phyloP scores from a whole-genome alignment of 1,140 invertebrate species.

The Tyrophagus putrescentiae region DNA sequence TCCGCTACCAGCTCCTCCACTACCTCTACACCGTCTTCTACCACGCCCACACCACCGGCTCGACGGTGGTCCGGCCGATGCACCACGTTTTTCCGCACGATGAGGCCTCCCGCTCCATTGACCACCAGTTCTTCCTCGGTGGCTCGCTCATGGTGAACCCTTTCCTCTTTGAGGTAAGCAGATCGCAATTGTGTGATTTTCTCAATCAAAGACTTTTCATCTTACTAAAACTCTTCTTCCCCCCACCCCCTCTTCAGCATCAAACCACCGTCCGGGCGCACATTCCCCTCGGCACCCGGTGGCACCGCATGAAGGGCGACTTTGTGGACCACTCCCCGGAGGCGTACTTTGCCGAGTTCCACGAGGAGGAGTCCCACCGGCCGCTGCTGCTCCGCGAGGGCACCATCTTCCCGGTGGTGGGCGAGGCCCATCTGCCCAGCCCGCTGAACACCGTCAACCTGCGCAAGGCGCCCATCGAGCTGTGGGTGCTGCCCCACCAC shows the following conservation, averaged over 20 bases:
- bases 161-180: slow-evolving; percentile 43
- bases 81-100: neutral
- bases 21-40: slow-evolving; percentile 39
- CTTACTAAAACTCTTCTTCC: too few relatives aligned
- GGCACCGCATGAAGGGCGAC: too few relatives aligned
- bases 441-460: neutral
- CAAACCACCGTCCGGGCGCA: too few relatives aligned
- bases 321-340: too few relatives aligned
- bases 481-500: neutral
- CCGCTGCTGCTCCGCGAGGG: neutral
- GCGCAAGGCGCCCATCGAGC: neutral
- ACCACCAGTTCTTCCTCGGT: neutral
- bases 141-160: neutral
- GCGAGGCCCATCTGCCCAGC: neutral
- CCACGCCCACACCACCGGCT: slow-evolving; percentile 47
- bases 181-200: too few relatives aligned
- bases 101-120: neutral
- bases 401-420: neutral
- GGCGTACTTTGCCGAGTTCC: too few relatives aligned
- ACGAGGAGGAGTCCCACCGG: neutral
- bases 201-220: too few relatives aligned
- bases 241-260: too few relatives aligned
- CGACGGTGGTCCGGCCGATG: slow-evolving; percentile 32
- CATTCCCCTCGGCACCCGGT: too few relatives aligned
- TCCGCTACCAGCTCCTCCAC: slow-evolving; percentile 36